Conservation (phyloP, 2,797 vertebrate species). For the Heliangelus exortis region DNA sequence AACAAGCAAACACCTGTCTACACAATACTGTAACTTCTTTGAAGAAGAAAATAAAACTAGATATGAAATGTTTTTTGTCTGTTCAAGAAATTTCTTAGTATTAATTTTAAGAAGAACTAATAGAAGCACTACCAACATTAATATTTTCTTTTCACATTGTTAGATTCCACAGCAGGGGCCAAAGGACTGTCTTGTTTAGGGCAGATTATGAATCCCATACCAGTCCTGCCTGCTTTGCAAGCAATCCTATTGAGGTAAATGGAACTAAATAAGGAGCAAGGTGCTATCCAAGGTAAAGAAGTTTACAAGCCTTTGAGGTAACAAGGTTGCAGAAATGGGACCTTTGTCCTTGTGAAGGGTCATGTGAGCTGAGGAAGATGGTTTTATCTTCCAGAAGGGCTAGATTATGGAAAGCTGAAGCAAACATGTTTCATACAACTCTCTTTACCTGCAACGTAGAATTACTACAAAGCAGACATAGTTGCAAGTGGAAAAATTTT, state of each 20-base stretch:
- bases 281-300: background rate
- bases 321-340: background rate
- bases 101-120: background rate
- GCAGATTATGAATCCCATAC: background rate
- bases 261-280: background rate
- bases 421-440: background rate
- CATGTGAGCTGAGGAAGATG: background rate
- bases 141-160: background rate
- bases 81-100: background rate
- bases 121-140: background rate
- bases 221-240: background rate
- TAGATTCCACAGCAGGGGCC: background rate
- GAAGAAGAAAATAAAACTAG: background rate
- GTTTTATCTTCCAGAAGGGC: background rate
- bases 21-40: background rate
- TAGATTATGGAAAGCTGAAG: background rate
- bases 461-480: background rate
- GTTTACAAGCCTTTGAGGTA: background rate
- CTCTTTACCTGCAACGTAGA: background rate
- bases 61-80: background rate
- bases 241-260: background rate
- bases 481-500: background rate
- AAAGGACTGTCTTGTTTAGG: background rate
- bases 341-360: background rate
- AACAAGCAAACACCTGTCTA: background rate